These are phyloP conservation scores for Nymphalis c-album DNA, from an alignment of 2,888 invertebrate species.

Conservation along the genomic window DNA sequence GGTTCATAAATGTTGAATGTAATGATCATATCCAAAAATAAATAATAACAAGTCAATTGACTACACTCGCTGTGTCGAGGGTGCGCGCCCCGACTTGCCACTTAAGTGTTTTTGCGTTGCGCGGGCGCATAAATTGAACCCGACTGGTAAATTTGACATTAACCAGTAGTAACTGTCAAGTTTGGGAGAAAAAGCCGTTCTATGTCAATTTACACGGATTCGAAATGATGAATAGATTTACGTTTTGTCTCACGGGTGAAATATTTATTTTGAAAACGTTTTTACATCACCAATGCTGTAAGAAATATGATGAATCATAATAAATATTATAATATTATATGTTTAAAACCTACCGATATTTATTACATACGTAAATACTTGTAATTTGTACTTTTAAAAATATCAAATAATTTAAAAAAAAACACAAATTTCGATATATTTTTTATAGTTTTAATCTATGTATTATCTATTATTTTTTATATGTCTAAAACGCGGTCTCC, in stretches of 20 bases:
- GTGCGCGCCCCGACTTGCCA: conserved; percentile 54
- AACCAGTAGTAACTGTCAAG: conserved; percentile 75
- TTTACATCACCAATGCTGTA: too few relatives aligned
- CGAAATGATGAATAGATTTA: conserved; percentile 57
- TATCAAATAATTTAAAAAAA: background rate
- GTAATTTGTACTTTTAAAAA: background rate
- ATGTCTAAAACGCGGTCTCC: too few relatives aligned
- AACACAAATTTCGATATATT: too few relatives aligned
- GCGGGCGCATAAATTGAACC: conserved; percentile 69
- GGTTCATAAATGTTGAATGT: conserved; percentile 28
- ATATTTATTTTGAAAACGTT: background rate
- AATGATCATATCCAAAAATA: conserved; percentile 49
- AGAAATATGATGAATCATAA: too few relatives aligned
- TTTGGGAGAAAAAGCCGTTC: conserved; percentile 63
- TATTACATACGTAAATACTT: too few relatives aligned
- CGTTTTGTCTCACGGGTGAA: background rate
- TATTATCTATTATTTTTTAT: too few relatives aligned
- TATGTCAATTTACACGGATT: conserved; percentile 65
- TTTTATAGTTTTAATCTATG: too few relatives aligned
- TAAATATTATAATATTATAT: too few relatives aligned
- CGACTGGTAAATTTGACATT: conserved; percentile 78
- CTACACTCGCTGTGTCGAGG: conserved; percentile 43
- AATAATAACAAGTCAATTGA: conserved; percentile 76
- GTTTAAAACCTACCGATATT: too few relatives aligned
- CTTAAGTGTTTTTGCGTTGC: conserved; percentile 70